Evolutionary conservation across 2,888 invertebrate species (phyloP).

Genomic region (Bimastos eiseni): DNA sequence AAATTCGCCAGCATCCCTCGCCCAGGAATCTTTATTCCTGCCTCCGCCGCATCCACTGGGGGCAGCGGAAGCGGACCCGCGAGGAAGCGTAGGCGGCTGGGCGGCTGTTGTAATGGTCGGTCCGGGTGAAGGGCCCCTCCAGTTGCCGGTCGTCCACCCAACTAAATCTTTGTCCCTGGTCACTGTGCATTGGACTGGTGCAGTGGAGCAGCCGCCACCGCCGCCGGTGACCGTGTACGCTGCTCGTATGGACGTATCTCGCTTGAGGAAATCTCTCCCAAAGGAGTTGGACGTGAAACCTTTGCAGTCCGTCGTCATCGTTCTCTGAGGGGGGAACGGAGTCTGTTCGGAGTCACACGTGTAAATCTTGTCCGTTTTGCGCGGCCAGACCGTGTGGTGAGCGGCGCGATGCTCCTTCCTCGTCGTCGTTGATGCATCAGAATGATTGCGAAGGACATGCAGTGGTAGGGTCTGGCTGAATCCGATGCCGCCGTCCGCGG

Average conservation of each 20-base stretch:
- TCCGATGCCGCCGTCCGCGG: not conserved
- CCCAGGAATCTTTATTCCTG: not conserved
- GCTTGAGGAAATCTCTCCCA: not conserved
- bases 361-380: slow-evolving; percentile 21
- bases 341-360: not conserved
- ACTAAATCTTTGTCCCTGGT: not conserved
- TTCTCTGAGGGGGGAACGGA: not conserved
- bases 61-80: not conserved
- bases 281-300: not conserved
- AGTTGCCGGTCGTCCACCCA: slow-evolving; percentile 13
- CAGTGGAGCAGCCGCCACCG: not conserved
- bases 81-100: not conserved
- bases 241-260: not conserved
- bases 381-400: slow-evolving; percentile 19
- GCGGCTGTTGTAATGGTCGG: not conserved
- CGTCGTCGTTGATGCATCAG: not conserved
- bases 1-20: not conserved
- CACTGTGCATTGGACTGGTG: not conserved
- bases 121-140: not conserved
- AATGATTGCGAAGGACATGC: slow-evolving; percentile 15
- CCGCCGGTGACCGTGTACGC: not conserved
- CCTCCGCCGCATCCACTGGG: not conserved
- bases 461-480: slow-evolving; percentile 18
- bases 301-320: not conserved
- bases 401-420: not conserved